Percentiles rank a stretch among this genome's conserved stretches.
Conservation (phyloP, 1,140 invertebrate species). For the Venustaconcha ellipsiformis region DNA sequence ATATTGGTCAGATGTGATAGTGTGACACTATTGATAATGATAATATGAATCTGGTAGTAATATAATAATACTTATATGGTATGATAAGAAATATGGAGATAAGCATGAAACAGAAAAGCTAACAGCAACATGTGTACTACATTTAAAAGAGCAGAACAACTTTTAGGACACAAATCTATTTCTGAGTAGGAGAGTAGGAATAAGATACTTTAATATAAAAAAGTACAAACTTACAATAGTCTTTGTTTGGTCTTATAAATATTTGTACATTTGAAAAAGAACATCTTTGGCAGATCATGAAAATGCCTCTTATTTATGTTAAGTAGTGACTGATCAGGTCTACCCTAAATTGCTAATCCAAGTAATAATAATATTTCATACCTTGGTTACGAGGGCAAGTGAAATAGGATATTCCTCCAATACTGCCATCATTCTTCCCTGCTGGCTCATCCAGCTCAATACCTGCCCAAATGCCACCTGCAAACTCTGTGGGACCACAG, state of each 20-base stretch:
- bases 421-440: constrained; percentile 68
- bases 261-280: neutral
- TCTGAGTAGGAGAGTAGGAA: too few species aligned
- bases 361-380: constrained; percentile 27
- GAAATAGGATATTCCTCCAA: constrained; percentile 67
- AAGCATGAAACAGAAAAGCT: too few species aligned
- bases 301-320: too few species aligned
- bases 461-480: constrained; percentile 68
- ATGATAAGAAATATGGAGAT: too few species aligned
- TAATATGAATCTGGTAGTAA: too few species aligned
- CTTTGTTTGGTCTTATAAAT: neutral
- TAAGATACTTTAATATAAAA: neutral
- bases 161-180: too few species aligned
- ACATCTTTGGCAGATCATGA: neutral
- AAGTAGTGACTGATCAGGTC: neutral
- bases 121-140: too few species aligned
- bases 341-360: neutral
- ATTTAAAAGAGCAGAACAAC: too few species aligned
- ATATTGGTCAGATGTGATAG: too few species aligned
- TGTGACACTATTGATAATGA: too few species aligned
- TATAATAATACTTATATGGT: too few species aligned
- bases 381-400: constrained; percentile 65
- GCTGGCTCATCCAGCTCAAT: constrained; percentile 67
- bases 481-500: constrained; percentile 69
- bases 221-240: neutral